Conservation (phyloP, 2,888 invertebrate genomes). For the Thalpophila matura region DNA sequence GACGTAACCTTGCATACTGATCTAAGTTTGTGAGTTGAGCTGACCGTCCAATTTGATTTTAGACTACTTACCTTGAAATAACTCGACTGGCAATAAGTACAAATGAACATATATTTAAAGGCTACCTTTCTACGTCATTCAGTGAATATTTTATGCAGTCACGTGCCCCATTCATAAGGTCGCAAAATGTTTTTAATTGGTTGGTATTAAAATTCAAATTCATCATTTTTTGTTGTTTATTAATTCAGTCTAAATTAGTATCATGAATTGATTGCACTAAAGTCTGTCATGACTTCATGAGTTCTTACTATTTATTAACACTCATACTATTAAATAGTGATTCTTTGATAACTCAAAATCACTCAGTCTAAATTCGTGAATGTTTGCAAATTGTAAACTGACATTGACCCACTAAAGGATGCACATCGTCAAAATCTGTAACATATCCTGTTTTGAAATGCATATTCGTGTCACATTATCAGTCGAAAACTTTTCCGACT, state of each 20-base stretch:
- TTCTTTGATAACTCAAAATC: background rate
- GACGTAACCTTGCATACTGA: conserved; percentile 49
- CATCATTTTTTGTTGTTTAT: conserved; percentile 8
- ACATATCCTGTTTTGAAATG: conserved; percentile 15
- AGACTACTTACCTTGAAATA: conserved; percentile 50
- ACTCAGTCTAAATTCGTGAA: conserved; percentile 20
- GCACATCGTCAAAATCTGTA: conserved; percentile 2
- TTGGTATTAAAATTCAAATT: conserved; percentile 7
- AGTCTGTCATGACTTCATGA: background rate
- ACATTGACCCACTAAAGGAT: conserved; percentile 37
- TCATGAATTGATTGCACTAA: conserved; percentile 1
- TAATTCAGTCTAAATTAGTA: conserved; percentile 12
- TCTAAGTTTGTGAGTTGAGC: conserved; percentile 15
- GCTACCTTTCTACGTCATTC: conserved; percentile 34
- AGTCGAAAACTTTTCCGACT: conserved; percentile 19
- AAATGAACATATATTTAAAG: conserved; percentile 21
- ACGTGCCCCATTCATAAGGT: conserved; percentile 45
- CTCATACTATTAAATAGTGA: background rate
- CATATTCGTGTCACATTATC: conserved; percentile 33
- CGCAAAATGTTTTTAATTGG: conserved; percentile 21
- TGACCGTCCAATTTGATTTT: conserved; percentile 18
- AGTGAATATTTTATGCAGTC: conserved; percentile 45
- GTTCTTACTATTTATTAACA: background rate
- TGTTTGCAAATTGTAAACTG: conserved; percentile 8
- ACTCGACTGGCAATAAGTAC: conserved; percentile 11